These are phyloP conservation scores for Xiphophorus maculatus DNA, from an alignment of 2,113 vertebrate species.

Conservation along the genomic window DNA sequence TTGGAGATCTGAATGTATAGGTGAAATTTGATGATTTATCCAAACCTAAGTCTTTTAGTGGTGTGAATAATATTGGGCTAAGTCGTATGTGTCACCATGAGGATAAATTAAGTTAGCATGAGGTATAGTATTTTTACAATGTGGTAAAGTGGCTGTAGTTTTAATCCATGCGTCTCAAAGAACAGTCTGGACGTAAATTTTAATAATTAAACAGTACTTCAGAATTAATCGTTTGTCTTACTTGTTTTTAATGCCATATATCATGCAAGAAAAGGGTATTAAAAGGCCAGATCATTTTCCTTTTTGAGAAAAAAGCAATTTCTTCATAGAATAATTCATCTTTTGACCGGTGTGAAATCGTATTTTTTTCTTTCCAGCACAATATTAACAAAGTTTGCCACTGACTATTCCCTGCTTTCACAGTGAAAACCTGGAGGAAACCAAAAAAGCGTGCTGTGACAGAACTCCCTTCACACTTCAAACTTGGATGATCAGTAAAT, in stretches of 20 bases:
- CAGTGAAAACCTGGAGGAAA: slow-evolving; percentile 41
- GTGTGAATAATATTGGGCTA: too few relatives aligned
- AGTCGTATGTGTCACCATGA: neutral
- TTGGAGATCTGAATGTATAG: neutral
- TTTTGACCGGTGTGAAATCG: slow-evolving; percentile 18
- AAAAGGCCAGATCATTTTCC: neutral
- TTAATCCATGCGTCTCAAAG: neutral
- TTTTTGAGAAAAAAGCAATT: neutral
- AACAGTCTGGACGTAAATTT: neutral
- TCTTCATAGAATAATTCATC: slow-evolving; percentile 5
- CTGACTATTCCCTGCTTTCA: slow-evolving; percentile 16
- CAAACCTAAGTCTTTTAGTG: too few relatives aligned
- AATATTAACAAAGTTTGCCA: slow-evolving; percentile 16
- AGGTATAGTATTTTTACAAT: too few relatives aligned
- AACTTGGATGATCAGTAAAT: slow-evolving; percentile 49
- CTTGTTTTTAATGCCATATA: neutral
- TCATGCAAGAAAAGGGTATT: neutral
- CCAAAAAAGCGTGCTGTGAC: neutral
- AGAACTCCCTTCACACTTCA: slow-evolving; percentile 43
- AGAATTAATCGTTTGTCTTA: neutral
- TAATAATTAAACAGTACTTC: neutral
- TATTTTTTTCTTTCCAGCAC: neutral
- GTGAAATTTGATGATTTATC: too few relatives aligned
- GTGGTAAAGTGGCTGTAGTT: neutral
- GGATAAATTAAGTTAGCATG: too few relatives aligned